Evolutionary conservation across 30 jellyfish, hydroid and myxozoan genomes (phyloP).

Genomic region (Turritopsis rubra): DNA sequence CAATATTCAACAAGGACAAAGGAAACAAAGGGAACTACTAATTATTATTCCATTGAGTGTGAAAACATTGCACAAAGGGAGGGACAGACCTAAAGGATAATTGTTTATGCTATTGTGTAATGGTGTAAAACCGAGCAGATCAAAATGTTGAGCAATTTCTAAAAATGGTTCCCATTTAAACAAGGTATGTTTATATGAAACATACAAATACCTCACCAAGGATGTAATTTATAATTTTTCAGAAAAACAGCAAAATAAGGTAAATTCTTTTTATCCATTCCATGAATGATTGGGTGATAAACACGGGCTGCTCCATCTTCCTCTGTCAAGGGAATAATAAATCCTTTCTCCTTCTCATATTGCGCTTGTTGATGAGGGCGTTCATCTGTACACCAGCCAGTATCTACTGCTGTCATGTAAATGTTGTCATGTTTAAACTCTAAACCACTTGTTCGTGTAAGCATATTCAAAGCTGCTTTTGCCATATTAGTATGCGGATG

Average conservation of each 20-base stretch:
- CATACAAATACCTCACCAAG: conserved; percentile 31
- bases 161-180: too few relatives aligned
- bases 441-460: conserved; percentile 49
- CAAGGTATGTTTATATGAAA: too few relatives aligned
- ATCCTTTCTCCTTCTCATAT: conserved; percentile 19
- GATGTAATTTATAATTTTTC: conserved; percentile 31
- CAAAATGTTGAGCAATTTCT: too few relatives aligned
- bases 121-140: too few relatives aligned
- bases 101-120: too few relatives aligned
- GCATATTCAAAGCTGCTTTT: conserved; percentile 50
- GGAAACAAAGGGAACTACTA: too few relatives aligned
- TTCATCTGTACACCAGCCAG: conserved; percentile 58
- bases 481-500: conserved; percentile 65
- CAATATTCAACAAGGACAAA: too few relatives aligned
- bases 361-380: conserved; percentile 32
- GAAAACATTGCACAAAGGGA: too few relatives aligned
- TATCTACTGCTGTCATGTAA: conserved; percentile 49
- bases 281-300: conserved; percentile 45
- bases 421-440: conserved; percentile 22
- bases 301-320: conserved; percentile 58
- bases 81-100: too few relatives aligned
- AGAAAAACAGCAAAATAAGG: conserved; percentile 53
- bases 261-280: not conserved
- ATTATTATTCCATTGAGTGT: too few relatives aligned
- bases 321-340: conserved; percentile 24